Evolutionary conservation across 2,888 invertebrate genomes (phyloP), one percentile per base, ranked within the genome.

Genomic region (Candidula unifasciata): DNA sequence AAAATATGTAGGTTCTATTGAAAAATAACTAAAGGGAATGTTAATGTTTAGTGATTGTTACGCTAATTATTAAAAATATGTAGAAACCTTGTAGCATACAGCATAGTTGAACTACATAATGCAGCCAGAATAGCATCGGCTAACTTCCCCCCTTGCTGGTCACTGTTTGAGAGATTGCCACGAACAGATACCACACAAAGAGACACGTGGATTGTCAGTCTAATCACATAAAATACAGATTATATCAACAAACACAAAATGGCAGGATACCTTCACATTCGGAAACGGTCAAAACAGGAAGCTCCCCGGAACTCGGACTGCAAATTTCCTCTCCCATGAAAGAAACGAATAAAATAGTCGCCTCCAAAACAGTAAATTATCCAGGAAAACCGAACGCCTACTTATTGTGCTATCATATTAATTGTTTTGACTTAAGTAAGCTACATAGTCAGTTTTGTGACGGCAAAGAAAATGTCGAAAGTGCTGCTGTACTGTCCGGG

Each of bases 271-370:
- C 80, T 57, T 76, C 68, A 57, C 57, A 80, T 27, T 76, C 64
- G 27, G 84, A 85, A 3, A 81, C 27, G 0, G 60, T 69, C 16
- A 81, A 35, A 24, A 76, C 27, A 3, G 69, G 84, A 10, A 81
- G 24, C 10, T 76, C 79, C 30, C 74, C 84, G 30, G 79, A 80
- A 33, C 60, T 57, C 2, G 78, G 78, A 21, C 77, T 83, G 44
- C 66, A 54, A 5, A 82, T 33, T 27, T 80, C 54, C 18, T 83
- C 77, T 35, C 44, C 77, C 71, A 77, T 78, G 27, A 0, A 2
- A 57, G 10, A 2, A 18, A 16, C 27, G 68, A 3, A 68, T 6
- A 68, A 13, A 10, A 16, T 27, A 6, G 68, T 27, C 68, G n/a
- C 30, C 21, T 68, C 18, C 18, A 27, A 13, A 27, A 16, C 68